Base-by-base conservation (phyloP, 2,113 vertebrate species). In the Myrmophylax atrothorax region DNA sequence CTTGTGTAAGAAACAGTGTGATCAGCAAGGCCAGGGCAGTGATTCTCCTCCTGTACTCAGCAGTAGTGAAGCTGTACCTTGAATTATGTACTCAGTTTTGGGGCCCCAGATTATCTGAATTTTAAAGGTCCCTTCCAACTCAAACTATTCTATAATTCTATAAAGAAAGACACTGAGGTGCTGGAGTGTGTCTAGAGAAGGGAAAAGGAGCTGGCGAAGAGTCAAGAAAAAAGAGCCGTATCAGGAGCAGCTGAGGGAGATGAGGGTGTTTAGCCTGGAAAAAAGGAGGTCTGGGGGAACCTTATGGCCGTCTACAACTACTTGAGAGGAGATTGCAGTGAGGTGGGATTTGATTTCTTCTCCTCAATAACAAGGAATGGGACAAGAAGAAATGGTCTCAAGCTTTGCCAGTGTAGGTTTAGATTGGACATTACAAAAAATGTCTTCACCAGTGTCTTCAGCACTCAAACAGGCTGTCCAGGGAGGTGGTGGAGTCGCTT, bases 151-250 rank as follows among this genome's bases (percentile, higher is more conserved):
- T 33, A 3, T 38, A 38, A 44, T 7, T 38, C 37, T 52, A 7
- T 18, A 60, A 68, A 10, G 14, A 47, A 59, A 60, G 47, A 60
- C 12, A 7, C 3, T 49, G 60, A 40, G 20, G 22, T 17, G 15
- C 15, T 80, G 29, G n/a, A 60, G 10, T 0, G 0, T 19, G 22
- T 67, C 25, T 40, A 62, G 8, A 60, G 68, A 42, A 47, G 38
- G 22, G 44, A 46, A 52, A 40, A 26, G 5, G 52, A 59, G 20
- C 14, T 85, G 52, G 29, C 40, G 59, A 52, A 79, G 18, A 8
- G 20, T 46, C n/a, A 49, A 31, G 38, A 60, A 26, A 7, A 26
- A 7, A 18, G 67, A 50, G 14, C 23, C 28, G 26, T 25, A 35
- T 38, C 14, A 18, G 9, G 11, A 46, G 7, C 1, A 18, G 17